Evolutionary conservation across 2,888 invertebrate genomes (phyloP).

Genomic region (Germaria angustata): DNA sequence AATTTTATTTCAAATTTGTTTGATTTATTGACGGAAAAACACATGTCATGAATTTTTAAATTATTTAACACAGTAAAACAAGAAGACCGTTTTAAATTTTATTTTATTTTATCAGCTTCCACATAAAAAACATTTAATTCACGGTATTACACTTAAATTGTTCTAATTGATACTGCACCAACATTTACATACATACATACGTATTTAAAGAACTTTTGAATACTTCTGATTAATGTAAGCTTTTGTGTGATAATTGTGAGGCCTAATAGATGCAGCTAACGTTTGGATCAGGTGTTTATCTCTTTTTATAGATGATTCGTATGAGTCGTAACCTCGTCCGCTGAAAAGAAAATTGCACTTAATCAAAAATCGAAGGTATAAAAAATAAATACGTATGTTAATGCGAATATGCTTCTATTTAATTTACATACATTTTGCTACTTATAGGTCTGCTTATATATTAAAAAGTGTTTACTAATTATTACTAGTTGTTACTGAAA

Average conservation of each 20-base stretch:
- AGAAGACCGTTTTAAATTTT: background rate
- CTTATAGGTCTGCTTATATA: too few relatives aligned
- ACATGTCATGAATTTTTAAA: too few relatives aligned
- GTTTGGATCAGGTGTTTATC: constrained; percentile 83
- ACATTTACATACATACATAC: constrained; percentile 10
- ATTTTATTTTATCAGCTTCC: constrained; percentile 49
- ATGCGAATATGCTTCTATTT: too few relatives aligned
- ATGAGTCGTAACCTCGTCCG: constrained; percentile 72
- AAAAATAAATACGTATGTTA: background rate
- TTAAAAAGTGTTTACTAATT: too few relatives aligned
- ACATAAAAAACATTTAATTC: constrained; percentile 44
- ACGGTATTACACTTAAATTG: constrained; percentile 40
- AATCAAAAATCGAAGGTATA: background rate
- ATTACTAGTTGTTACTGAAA: too few relatives aligned
- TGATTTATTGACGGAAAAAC: too few relatives aligned
- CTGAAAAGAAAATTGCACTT: constrained; percentile 65
- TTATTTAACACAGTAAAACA: background rate
- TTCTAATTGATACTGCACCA: constrained; percentile 62
- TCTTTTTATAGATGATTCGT: constrained; percentile 74
- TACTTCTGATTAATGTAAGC: constrained; percentile 88
- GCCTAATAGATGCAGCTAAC: constrained; percentile 84
- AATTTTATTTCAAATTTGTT: too few relatives aligned
- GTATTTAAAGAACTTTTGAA: constrained; percentile 80
- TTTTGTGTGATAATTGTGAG: constrained; percentile 88
- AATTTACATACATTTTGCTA: too few relatives aligned